Conservation (phyloP, 2,888 invertebrate species). For the Dysmachus trigonus region DNA sequence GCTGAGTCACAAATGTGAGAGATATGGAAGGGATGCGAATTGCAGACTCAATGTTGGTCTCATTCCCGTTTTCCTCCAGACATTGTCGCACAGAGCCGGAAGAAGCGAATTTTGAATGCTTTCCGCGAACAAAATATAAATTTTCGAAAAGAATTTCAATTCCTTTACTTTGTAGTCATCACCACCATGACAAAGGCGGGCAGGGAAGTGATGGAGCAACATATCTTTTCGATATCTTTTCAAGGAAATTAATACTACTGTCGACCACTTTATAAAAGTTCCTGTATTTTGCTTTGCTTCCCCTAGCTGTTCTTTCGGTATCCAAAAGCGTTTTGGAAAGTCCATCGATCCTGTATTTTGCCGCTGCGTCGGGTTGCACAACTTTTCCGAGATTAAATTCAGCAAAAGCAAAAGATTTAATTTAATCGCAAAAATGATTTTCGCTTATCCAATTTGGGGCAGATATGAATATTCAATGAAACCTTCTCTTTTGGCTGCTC, state of each 20-base stretch:
- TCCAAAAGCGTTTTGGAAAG: neutral
- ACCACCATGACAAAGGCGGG: neutral
- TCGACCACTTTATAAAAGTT: neutral
- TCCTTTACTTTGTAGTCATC: neutral
- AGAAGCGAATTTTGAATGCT: neutral
- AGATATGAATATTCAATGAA: neutral
- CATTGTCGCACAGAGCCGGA: neutral
- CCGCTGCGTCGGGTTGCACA: neutral
- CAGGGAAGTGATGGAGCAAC: neutral
- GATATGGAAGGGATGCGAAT: neutral
- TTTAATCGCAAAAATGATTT: neutral
- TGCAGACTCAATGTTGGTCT: neutral
- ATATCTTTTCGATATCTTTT: neutral
- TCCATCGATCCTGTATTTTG: neutral
- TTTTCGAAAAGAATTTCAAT: neutral
- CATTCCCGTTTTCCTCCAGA: neutral
- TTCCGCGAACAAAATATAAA: neutral
- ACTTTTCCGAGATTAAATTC: neutral
- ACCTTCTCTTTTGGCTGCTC: neutral
- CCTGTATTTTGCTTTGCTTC: neutral
- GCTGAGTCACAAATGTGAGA: neutral
- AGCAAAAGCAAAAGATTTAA: neutral
- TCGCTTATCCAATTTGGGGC: neutral
- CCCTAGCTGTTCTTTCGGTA: neutral
- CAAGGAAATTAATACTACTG: neutral